Base-by-base conservation (phyloP, 2,888 invertebrate genomes). In the Ferdinandea cuprea region DNA sequence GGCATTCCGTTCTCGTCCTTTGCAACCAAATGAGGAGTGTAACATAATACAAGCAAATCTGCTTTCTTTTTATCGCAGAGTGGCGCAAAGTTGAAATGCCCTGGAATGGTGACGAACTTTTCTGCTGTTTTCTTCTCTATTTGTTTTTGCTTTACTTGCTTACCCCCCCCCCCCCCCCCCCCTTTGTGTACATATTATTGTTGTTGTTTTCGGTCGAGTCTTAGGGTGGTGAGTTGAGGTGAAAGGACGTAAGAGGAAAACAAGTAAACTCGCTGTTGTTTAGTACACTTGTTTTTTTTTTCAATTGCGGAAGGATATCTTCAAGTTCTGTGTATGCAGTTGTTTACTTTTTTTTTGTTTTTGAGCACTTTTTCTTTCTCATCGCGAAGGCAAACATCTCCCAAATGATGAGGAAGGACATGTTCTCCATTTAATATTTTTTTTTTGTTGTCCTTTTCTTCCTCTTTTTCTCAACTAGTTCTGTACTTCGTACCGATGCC, bases 251-350 rank as follows among this genome's bases (percentile, higher is more conserved):
- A 28, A 30, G 21, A 40, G 13, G 25, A 13, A 54, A 73, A 58
- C 32, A 52, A 40, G 71, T 48, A 61, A 83, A 83, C 44, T 78
- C 66, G 52, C 13, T 28, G 59, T 77, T 59, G 48, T 69, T 66
- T 65, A 28, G 76, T 72, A 28, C 69, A 68, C 79, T 52, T 21
- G 37, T 71, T 25, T 17, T 63, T 56, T 37, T 59, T 69, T 69
- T 78, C 72, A 78, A 83, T 83, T 83, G 78, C 72, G 83, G 78
- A 78, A 83, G 83, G 68, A 83, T 56, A 78, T 83, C 78, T 72
- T 78, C 78, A 68, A 72, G 78, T 72, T 42, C 52, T 61, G 61
- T 72, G 72, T 68, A 73, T 83, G 78, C 68, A 83, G 77, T 83
- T 71, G 46, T 65, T 72, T n/a, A n/a, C n/a, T 58, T 59, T 17